These are phyloP conservation scores for Cygnus buccinator DNA, from an alignment of 2,113 vertebrate genomes.

Conservation along the genomic window DNA sequence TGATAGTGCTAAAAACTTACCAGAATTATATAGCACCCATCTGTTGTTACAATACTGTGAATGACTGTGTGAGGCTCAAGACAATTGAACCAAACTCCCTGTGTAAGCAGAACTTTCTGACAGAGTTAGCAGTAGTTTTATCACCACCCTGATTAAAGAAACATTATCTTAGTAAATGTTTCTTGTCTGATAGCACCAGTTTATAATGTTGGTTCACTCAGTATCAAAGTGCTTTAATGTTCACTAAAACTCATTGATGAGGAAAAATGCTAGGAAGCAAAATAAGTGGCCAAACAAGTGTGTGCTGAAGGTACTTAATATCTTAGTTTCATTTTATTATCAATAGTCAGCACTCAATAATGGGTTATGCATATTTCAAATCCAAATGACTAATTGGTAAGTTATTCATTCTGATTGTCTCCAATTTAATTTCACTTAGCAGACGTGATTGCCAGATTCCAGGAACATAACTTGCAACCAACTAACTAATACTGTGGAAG, in stretches of 20 bases:
- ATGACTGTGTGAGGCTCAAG: not conserved
- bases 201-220: not conserved
- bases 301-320: not conserved
- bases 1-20: not conserved
- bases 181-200: not conserved
- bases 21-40: fast-evolving
- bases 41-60: not conserved
- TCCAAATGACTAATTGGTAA: not conserved
- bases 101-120: not conserved
- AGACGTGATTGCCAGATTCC: not conserved
- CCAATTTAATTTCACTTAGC: not conserved
- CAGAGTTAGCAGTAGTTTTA: not conserved
- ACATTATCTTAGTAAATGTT: not conserved
- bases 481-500: not conserved
- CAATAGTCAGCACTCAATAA: not conserved
- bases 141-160: not conserved
- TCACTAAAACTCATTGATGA: conserved; percentile 10
- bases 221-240: not conserved
- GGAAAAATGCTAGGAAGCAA: not conserved
- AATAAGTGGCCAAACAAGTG: fast-evolving
- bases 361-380: not conserved
- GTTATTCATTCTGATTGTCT: not conserved
- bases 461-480: not conserved
- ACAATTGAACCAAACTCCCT: not conserved
- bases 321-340: not conserved